A percentile compares a stretch with the other conserved stretches of the same genome.
Evolutionary conservation across 2,888 invertebrate genomes (phyloP).

Genomic region (Cheilosia vulpina): DNA sequence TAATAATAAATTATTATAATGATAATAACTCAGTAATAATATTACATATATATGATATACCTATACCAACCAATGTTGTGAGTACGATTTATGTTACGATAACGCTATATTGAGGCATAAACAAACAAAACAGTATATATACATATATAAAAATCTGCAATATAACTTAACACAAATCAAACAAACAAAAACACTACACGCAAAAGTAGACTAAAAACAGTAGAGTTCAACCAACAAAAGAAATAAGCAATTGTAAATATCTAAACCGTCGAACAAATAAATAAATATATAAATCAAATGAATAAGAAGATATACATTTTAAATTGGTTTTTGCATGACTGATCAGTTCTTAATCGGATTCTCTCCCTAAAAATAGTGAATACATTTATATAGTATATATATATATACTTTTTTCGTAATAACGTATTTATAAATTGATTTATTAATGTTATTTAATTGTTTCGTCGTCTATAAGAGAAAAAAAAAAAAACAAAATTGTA

Average conservation of each 20-base stretch:
- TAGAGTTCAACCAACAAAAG: constrained; percentile 41
- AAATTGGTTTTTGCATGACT: constrained; percentile 67
- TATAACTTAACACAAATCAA: constrained; percentile 62
- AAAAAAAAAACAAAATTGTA: constrained; percentile 9
- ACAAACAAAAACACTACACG: constrained; percentile 37
- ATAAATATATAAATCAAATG: constrained; percentile 30
- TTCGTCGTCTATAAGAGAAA: constrained; percentile 13
- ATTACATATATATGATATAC: constrained; percentile 35
- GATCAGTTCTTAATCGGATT: constrained; percentile 61
- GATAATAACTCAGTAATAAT: constrained; percentile 62
- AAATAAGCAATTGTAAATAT: constrained; percentile 57
- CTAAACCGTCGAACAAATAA: constrained; percentile 35
- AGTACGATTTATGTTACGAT: constrained; percentile 67
- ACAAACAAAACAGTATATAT: constrained; percentile 54
- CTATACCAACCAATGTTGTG: constrained; percentile 70
- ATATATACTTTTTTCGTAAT: constrained; percentile 36
- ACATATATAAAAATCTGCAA: constrained; percentile 69
- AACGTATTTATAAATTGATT: constrained; percentile 41
- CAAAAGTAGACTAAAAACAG: constrained; percentile 40
- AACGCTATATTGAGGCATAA: constrained; percentile 72
- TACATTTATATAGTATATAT: constrained; percentile 7
- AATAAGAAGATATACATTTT: constrained; percentile 33
- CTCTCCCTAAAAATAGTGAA: constrained; percentile 48
- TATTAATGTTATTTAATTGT: constrained; percentile 40
- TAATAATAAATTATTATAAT: constrained; percentile 41